Evolutionary conservation across 2,797 vertebrate genomes (phyloP).

Genomic region (Sphaeramia orbicularis): DNA sequence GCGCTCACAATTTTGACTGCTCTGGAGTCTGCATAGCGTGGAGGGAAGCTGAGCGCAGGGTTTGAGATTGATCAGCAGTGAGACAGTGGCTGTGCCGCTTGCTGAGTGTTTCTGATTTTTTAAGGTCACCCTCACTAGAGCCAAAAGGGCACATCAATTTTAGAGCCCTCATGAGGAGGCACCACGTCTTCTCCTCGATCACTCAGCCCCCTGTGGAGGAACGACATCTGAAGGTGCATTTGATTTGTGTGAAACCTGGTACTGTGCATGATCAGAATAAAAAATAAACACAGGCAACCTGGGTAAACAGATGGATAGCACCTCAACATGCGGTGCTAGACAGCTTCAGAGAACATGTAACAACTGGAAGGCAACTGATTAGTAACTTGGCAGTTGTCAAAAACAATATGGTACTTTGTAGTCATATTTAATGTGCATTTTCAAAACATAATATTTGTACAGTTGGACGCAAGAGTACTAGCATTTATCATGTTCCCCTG

Average conservation of each 20-base stretch:
- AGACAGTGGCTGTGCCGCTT: constrained; percentile 75
- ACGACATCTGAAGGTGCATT: constrained; percentile 81
- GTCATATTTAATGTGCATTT: constrained; percentile 7
- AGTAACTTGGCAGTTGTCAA: constrained; percentile 60
- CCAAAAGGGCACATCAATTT: constrained; percentile 89
- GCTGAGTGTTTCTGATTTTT: constrained; percentile 79
- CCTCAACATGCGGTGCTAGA: constrained; percentile 51
- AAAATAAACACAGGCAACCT: constrained; percentile 66
- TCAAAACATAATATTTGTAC: background rate
- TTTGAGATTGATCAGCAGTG: constrained; percentile 78
- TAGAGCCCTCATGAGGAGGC: constrained; percentile 82
- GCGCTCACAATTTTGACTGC: constrained; percentile 54
- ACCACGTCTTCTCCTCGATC: constrained; percentile 77
- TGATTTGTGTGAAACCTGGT: constrained; percentile 80
- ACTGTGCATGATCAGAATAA: constrained; percentile 73
- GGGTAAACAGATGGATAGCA: constrained; percentile 71
- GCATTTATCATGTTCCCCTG: background rate
- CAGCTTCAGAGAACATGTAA: constrained; percentile 44
- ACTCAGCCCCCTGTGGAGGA: constrained; percentile 79
- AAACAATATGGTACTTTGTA: constrained; percentile 56
- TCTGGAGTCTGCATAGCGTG: constrained; percentile 53
- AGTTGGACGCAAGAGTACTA: background rate
- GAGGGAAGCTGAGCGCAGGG: constrained; percentile 62
- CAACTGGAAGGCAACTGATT: constrained; percentile 62
- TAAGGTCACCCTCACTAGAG: constrained; percentile 85